Percentiles rank a stretch among this genome's conserved stretches.
Conservation (phyloP, 2,888 invertebrate species). For the Selenia dentaria region DNA sequence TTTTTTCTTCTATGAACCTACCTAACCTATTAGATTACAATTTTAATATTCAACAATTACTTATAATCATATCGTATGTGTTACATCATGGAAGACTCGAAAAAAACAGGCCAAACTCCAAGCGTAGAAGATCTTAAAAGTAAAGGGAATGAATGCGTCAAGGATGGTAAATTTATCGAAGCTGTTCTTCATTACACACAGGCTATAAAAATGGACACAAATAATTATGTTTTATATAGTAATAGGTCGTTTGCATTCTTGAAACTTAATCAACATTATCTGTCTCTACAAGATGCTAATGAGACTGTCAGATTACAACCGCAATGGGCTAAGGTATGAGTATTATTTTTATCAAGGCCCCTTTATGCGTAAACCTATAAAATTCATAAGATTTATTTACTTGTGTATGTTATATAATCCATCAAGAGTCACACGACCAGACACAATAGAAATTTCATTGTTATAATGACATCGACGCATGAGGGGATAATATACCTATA, state of each 20-base stretch:
- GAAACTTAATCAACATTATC: slow-evolving; percentile 90
- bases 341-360: no score
- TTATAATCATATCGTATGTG: no score
- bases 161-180: slow-evolving; percentile 89
- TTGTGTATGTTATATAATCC: no score
- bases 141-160: slow-evolving; percentile 91
- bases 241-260: slow-evolving; percentile 93
- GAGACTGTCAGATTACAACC: slow-evolving; percentile 90
- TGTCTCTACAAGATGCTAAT: slow-evolving; percentile 91
- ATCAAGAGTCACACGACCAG: no score
- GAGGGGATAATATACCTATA: no score
- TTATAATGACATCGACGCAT: no score
- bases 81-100: slow-evolving; percentile 61
- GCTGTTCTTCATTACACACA: slow-evolving; percentile 92
- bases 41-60: no score
- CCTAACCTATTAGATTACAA: no score
- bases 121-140: slow-evolving; percentile 87
- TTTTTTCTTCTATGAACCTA: no score
- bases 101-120: slow-evolving; percentile 51
- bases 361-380: no score
- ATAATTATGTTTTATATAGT: slow-evolving; percentile 89
- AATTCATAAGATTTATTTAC: no score
- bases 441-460: no score
- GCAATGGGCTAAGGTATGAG: slow-evolving; percentile 89
- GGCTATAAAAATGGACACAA: slow-evolving; percentile 89